Base-by-base conservation (phyloP, 2,888 invertebrate genomes). In the Eumacrocentrus americanus region DNA sequence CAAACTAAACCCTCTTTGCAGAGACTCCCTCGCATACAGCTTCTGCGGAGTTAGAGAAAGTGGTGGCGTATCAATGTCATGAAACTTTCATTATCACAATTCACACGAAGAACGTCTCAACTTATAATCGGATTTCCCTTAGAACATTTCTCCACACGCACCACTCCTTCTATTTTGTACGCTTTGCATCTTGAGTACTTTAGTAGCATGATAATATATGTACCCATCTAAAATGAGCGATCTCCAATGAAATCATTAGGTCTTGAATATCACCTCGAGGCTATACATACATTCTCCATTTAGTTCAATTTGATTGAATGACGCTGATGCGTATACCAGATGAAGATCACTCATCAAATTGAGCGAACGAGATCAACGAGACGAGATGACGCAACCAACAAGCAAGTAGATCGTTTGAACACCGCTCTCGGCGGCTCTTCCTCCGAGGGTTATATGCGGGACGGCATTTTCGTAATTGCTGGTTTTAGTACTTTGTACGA, bases 381-480 rank as follows among this genome's bases (percentile, higher is more conserved):
- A n/a, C n/a, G n/a, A n/a, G n/a, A n/a, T n/a, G n/a, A n/a, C n/a
- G n/a, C n/a, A n/a, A 25, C 29, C 23, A 29, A 54, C 53, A 16
- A 23, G 18, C 11, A 54, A 25, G 16, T 25, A 42, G 42, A 54
- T 44, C 29, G 53, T 54, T 54, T 42, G 25, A 12, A 42, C 11
- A n/a, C 18, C 18, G 40, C 42, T 42, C 18, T 20, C 23, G 44
- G 29, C 40, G 18, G 22, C 20, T 44, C 23, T 1, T 2, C 22
- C 40, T 42, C 7, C 29, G n/a, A n/a, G n/a, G n/a, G n/a, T n/a
- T n/a, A n/a, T n/a, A n/a, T n/a, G n/a, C n/a, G n/a, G n/a, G n/a
- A n/a, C n/a, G 18, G 42, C 29, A 54, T 44, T 54, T 54, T 54
- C 42, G 44, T 54, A 44, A 54, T 54, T 54, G 29, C 34, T 18